Base-by-base conservation (phyloP, 2,888 invertebrate genomes). In the Drosophila sordidapex region DNA sequence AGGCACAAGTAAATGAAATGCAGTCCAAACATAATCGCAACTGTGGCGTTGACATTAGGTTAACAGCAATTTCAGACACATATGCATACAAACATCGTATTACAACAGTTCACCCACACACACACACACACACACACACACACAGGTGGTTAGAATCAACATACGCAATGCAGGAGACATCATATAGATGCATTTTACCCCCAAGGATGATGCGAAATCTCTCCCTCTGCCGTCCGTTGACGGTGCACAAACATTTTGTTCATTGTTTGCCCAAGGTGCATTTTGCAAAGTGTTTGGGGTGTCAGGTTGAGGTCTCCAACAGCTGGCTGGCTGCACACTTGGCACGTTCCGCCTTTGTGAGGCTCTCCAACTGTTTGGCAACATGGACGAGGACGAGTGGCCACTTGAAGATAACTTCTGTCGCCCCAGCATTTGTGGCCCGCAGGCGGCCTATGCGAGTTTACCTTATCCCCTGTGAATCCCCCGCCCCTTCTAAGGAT, bases 371-470 rank as follows among this genome's bases (percentile, higher is more conserved):
- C 62, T 71, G 71, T 72, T 85, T 87, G 85, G 79, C 82, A 89
- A 85, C 85, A 89, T 76, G 68, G 70, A 64, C 49, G 49, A 35
- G 79, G 85, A 64, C 74, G 73, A 87, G 83, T 72, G 74, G 65
- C 77, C 85, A 87, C 85, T 86, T 87, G 73, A 89, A 86, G 80
- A 84, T 82, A 86, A 89, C 89, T 87, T 87, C 57, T 87, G 87
- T 81, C 87, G 74, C 87, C 83, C 67, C 57, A 69, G 57, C 71
- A 66, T 49, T 64, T 63, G 35, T 38, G 38, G 60, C 51, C 77
- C 71, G 56, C 66, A 43, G 71, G 69, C 63, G 21, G 58, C 74
- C 67, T 38, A 64, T 46, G 43, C 61, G 25, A 57, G 52, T 31
- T 35, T 57, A 74, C 75, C 56, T 57, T 56, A 57, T 31, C 38